phyloP scores from a whole-genome alignment of 2,797 vertebrate genomes.

The Pangasius sanitwongsei region DNA sequence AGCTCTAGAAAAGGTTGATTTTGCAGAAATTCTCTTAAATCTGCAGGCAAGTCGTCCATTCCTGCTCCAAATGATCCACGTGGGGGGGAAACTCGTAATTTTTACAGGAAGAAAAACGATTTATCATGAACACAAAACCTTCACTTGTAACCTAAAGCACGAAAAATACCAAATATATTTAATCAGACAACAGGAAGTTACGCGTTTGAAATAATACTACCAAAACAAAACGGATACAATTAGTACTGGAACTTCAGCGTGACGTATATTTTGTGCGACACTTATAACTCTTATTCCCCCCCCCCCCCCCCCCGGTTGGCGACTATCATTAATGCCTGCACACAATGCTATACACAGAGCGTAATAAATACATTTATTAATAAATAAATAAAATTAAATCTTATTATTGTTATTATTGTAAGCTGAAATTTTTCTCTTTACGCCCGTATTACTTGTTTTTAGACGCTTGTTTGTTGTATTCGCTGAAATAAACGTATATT shows the following conservation, averaged over 20 bases:
- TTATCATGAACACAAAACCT: background rate
- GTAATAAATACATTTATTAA: no score
- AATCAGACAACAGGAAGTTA: background rate
- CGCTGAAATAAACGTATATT: background rate
- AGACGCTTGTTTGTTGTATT: background rate
- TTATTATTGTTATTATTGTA: background rate
- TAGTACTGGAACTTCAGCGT: background rate
- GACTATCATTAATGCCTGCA: conserved; percentile 6
- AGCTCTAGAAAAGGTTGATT: conserved; percentile 73
- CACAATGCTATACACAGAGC: background rate
- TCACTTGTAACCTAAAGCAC: background rate
- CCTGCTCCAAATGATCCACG: background rate
- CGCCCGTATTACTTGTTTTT: background rate
- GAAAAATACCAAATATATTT: background rate
- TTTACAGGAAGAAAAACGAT: background rate
- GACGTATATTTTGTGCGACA: conserved; percentile 19
- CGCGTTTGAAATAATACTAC: background rate
- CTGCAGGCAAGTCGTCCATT: conserved; percentile 74
- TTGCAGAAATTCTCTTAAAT: conserved; percentile 69
- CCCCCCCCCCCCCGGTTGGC: background rate
- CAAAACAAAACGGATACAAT: background rate
- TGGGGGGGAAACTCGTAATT: background rate
- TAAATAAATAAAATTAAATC: background rate
- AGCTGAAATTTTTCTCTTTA: background rate
- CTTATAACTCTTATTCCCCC: no score